Evolutionary conservation across 2,888 invertebrate species (phyloP), one percentile per base, ranked within the genome.

Genomic region (Perizoma affinitatum): DNA sequence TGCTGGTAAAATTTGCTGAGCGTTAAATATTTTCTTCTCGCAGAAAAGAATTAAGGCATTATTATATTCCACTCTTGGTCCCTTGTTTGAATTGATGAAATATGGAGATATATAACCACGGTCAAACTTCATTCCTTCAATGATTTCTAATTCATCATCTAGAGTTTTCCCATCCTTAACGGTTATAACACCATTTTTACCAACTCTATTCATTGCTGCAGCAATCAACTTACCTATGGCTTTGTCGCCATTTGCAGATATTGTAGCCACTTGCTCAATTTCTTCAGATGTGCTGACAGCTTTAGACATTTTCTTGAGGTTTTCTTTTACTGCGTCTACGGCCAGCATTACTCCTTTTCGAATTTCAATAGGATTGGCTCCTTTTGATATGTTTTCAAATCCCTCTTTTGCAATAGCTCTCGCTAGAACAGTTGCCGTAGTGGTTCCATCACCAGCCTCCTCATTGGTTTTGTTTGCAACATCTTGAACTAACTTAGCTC

Each of bases 391-490:
- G 83, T 96, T 98, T 77, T 99, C 98, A 86, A 99, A 99, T 6
- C 99, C 99, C 90, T 99, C 99, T 85, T 97, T 98, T 54, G 99
- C 99, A 83, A 99, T 99, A 5, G 99, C 96, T 70, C 99, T 94
- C 0, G 99, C 99, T 69, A 99, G 94, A 60, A 99, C 96, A 2
- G 99, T 99, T 4, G 99, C 99, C 9, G 99, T 98, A 0, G 99
- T 99, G 6, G 99, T 99, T 44, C 99, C 99, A 92, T 99, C 99
- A 8, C 99, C 99, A 68, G 99, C 98, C 88, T 99, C 98, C 87
- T 99, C 99, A 76, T 99, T 99, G 0, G 99, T 99, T 86, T 98
- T 99, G 86, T 98, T 98, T n/a, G 99, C 99, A 54, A 99, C 99
- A 91, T 99, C 98, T 91, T 99, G 99, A 3, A 99, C 99, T 50